Base-by-base conservation (phyloP, 2,888 invertebrate species). In the Pomacea canaliculata region DNA sequence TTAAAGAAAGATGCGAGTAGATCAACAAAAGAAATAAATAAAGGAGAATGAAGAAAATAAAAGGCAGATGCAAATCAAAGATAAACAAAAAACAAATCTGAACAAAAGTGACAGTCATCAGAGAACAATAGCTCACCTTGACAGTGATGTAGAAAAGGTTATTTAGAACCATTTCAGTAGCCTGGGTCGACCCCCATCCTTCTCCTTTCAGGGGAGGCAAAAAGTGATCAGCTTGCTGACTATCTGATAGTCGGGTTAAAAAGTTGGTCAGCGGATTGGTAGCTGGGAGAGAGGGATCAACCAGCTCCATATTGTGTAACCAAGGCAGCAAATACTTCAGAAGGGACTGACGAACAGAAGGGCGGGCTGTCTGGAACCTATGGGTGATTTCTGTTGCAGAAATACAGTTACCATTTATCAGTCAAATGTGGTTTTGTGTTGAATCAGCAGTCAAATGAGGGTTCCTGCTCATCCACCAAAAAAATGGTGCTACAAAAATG, bases 141-240 rank as follows among this genome's bases (percentile, higher is more conserved):
- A 97, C 96, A 10, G 99, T 99, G 86, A 99, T 96, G 92, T 98
- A 99, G 92, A 99, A 97, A 37, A 99, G 94, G 92, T 99, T 99
- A 91, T 99, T 99, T 80, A 99, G 93, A 71, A 99, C 97, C 97
- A 99, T 98, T 92, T 99, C 99, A 0, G 99, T 99, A n/a, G 99
- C 99, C 92, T 99, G 98, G 0, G 96, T 96, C 0, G 98, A 98
- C 67, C 99, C 99, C 94, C 99, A 98, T 0, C 99, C 99, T 90
- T 98, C 97, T 73, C 96, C 94, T 27, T 96, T 93, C 75, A 95
- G 93, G 65, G 94, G 93, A 1, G 91, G 89, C 73, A 89, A 87
- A 73, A 94, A 84, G 18, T 85, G 85, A 71, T 90, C 89, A n/a
- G 79, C 59, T 79, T 92, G 93, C 91, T 92, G 93, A 88, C 94